phyloP scores from a whole-genome alignment of 2,113 vertebrate genomes.

The Pollachius pollachius region DNA sequence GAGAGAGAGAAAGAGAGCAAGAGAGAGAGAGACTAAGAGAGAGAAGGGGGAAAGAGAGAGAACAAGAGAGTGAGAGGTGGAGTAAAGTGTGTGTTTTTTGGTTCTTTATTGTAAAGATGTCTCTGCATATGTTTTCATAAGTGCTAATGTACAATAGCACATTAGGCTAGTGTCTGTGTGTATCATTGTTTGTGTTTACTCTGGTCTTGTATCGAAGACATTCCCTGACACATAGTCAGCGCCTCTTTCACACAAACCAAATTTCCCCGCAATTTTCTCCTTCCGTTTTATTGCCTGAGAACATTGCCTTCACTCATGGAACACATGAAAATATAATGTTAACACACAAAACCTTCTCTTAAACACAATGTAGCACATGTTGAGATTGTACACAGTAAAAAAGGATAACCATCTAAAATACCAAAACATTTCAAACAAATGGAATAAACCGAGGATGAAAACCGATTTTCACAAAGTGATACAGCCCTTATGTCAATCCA shows the following conservation, averaged over 20 bases:
- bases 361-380: too few species aligned
- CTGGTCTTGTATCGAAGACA: not conserved
- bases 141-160: not conserved
- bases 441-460: too few species aligned
- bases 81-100: not conserved
- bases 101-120: not conserved
- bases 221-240: not conserved
- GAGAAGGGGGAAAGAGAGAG: too few species aligned
- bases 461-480: too few species aligned
- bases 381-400: too few species aligned
- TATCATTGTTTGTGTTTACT: not conserved
- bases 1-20: too few species aligned
- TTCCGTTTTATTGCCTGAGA: not conserved
- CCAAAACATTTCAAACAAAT: too few species aligned
- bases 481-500: too few species aligned
- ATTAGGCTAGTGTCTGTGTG: not conserved
- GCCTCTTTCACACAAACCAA: too few species aligned
- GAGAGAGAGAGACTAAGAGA: too few species aligned
- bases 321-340: not conserved
- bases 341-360: not conserved
- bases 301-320: not conserved
- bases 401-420: too few species aligned
- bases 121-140: not conserved
- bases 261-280: not conserved
- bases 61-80: too few species aligned